Evolutionary conservation across 2,888 invertebrate genomes (phyloP).

Genomic region (Hanleya hanleyi): DNA sequence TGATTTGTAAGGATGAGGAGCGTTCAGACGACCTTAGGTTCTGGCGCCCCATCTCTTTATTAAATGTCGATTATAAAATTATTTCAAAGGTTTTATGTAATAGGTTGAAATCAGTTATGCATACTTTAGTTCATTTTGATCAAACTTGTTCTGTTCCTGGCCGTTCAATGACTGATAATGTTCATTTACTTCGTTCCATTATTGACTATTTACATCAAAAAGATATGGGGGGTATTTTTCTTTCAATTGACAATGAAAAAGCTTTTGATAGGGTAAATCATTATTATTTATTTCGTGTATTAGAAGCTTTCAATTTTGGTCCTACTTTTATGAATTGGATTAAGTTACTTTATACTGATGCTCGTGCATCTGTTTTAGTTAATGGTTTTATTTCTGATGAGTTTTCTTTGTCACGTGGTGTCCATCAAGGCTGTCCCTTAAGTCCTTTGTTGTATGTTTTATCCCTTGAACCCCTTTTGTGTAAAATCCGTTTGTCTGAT

Average conservation of each 20-base stretch:
- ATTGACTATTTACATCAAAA: slow-evolving; percentile 41
- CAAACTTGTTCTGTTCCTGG: slow-evolving; percentile 46
- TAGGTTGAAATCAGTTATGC: slow-evolving; percentile 31
- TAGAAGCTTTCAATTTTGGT: slow-evolving; percentile 41
- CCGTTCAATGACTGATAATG: slow-evolving; percentile 43
- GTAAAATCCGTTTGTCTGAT: background rate
- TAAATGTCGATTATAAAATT: slow-evolving; percentile 45
- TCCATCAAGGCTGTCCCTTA: slow-evolving; percentile 1
- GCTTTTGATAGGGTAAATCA: slow-evolving; percentile 46
- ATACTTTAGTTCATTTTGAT: slow-evolving; percentile 28
- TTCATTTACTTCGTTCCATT: slow-evolving; percentile 39
- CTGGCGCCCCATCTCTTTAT: slow-evolving; percentile 43
- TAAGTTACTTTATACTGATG: slow-evolving; percentile 35
- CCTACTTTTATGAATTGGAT: slow-evolving; percentile 38
- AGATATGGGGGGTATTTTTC: slow-evolving; percentile 33
- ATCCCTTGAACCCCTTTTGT: background rate
- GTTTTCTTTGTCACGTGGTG: background rate
- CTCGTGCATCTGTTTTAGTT: background rate
- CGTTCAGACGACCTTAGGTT: slow-evolving; percentile 33
- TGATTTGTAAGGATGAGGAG: slow-evolving; percentile 39
- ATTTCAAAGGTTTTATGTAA: slow-evolving; percentile 39
- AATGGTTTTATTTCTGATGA: background rate
- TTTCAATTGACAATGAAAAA: slow-evolving; percentile 46
- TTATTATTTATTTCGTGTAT: slow-evolving; percentile 36
- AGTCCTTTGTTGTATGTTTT: background rate